Evolutionary conservation across 1,140 invertebrate genomes (phyloP), one percentile per base, ranked within the genome.

Genomic region (Hylaeus volcanicus): DNA sequence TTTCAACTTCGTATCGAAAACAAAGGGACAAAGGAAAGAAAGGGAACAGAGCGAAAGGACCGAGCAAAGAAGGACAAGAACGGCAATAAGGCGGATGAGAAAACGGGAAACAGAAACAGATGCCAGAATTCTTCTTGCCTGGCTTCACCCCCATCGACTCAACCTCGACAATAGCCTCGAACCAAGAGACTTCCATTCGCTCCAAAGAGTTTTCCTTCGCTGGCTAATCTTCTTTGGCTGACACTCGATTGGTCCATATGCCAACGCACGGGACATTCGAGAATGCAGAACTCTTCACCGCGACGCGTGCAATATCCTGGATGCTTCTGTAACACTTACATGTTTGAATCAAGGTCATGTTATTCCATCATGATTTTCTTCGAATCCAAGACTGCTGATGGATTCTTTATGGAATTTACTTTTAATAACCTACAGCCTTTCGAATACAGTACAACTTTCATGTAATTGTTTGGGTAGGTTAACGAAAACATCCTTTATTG

Each of bases 31-130:
- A 76, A 76, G 37, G 61, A 48, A 66, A 55, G 66, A 55, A 26
- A 76, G 71, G 9, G 64, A 11, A 55, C 11, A 55, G 14, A 26
- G 55, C 53, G 58, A 58, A 26, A 11, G 66, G 53, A 39, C 37
- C 1, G 26, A 43, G 63, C 3, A 39, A 48, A 53, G 74, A 60
- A 71, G 69, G 79, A 77, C 26, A 51, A 71, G 48, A 73, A 79
- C 82, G 74, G 82, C 82, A 84, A 84, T 82, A 84, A 84, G 83
- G 75, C 81, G 83, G 75, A 82, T 79, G 83, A 84, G 83, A 82
- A 82, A 76, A 79, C 64, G 61, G 74, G 81, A 85, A 79, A 84
- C 70, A 82, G 80, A 82, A 84, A 82, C 83, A 84, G 83, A 84
- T 84, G 83, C 83, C 72, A 66, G 74, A 79, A 79, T 85, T 79